Conservation (phyloP, 2,797 vertebrate species). For the Microctenopoma steveboyesi region DNA sequence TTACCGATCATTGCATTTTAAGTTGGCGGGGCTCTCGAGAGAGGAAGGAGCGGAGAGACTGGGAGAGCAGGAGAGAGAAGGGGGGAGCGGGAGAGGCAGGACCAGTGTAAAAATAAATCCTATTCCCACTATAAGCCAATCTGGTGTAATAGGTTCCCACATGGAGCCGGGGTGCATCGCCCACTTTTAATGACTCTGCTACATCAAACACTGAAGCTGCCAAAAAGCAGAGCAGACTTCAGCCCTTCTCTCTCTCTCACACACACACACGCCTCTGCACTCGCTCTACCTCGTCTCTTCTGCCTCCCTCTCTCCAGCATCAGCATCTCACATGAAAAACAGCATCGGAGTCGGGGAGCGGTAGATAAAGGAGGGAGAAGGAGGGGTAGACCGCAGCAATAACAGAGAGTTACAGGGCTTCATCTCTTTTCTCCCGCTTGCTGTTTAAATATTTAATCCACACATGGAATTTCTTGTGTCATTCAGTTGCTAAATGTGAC, state of each 20-base stretch:
- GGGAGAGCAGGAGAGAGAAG: not conserved
- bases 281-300: slow-evolving; percentile 11
- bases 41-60: not conserved
- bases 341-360: not conserved
- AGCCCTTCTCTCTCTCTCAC: slow-evolving; percentile 3
- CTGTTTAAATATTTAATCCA: slow-evolving; percentile 61
- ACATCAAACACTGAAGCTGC: slow-evolving; percentile 58
- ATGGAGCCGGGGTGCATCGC: slow-evolving; percentile 36
- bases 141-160: slow-evolving; percentile 50
- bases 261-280: slow-evolving; percentile 20
- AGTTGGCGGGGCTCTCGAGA: slow-evolving; percentile 15
- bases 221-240: slow-evolving; percentile 28
- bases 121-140: slow-evolving; percentile 39
- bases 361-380: not conserved
- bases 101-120: slow-evolving; percentile 28
- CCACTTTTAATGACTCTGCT: slow-evolving; percentile 66
- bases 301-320: slow-evolving; percentile 5
- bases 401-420: slow-evolving; percentile 18
- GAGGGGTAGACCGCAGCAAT: not conserved
- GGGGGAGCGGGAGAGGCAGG: not conserved
- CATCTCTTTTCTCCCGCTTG: slow-evolving; percentile 13
- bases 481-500: slow-evolving; percentile 48
- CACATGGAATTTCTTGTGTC: slow-evolving; percentile 39
- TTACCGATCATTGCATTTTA: slow-evolving; percentile 45
- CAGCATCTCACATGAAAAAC: slow-evolving; percentile 31